Evolutionary conservation across 2,888 invertebrate genomes (phyloP).

Genomic region (Lepidonotus clava): DNA sequence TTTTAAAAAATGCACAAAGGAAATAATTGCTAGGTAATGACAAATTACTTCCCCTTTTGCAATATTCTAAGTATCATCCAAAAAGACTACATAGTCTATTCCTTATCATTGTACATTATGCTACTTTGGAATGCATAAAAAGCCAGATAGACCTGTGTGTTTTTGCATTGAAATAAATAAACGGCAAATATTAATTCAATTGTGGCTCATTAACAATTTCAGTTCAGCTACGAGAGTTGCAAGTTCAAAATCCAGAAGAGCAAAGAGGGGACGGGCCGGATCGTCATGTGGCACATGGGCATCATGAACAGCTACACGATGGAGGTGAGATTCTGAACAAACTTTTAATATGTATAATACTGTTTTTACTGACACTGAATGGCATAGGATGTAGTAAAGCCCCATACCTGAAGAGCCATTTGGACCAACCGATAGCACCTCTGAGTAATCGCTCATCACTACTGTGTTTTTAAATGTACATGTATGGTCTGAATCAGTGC

Average conservation of each 20-base stretch:
- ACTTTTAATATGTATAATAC: no score
- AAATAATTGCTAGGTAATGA: no score
- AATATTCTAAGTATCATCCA: background rate
- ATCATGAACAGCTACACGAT: conserved; percentile 96
- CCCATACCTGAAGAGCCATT: no score
- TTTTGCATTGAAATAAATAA: background rate
- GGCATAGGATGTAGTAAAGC: no score
- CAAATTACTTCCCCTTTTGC: background rate
- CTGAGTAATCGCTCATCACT: no score
- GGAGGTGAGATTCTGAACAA: no score
- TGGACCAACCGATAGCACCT: no score
- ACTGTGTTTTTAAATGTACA: no score
- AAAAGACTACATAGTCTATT: background rate
- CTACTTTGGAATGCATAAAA: background rate
- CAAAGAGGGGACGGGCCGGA: conserved; percentile 96
- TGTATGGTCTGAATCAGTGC: no score
- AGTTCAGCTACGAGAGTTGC: conserved; percentile 96
- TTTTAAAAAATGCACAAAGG: no score
- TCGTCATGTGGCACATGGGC: conserved; percentile 97
- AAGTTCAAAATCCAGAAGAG: conserved; percentile 95
- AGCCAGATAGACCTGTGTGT: no score
- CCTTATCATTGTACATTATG: background rate
- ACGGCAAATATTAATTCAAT: background rate
- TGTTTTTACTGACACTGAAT: no score
- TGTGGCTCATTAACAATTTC: conserved; percentile 54